Conservation (phyloP, 2,888 invertebrate species). For the Rhagonycha fulva region DNA sequence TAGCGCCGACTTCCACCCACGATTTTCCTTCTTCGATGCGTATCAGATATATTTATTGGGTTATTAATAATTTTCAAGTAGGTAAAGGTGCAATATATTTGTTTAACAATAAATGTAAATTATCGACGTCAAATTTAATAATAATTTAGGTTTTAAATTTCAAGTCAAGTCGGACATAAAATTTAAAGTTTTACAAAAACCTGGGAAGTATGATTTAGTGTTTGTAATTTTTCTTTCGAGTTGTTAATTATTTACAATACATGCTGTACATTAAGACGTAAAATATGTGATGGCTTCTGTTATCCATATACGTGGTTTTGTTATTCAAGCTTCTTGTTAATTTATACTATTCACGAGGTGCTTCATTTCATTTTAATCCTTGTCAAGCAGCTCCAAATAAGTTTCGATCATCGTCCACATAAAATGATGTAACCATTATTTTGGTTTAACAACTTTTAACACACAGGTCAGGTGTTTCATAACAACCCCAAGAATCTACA, state of each 20-base stretch:
- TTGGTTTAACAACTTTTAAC: conserved; percentile 26
- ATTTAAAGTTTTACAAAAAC: not conserved
- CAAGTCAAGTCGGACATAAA: not conserved
- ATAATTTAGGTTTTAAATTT: conserved; percentile 3
- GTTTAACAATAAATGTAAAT: not conserved
- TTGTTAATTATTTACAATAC: not conserved
- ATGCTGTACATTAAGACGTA: conserved; percentile 2
- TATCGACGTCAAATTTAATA: not conserved
- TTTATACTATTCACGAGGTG: conserved; percentile 49
- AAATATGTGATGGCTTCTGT: conserved; percentile 22
- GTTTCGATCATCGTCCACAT: conserved; percentile 40
- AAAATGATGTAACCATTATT: conserved; percentile 45
- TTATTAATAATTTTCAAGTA: conserved; percentile 21
- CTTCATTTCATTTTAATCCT: conserved; percentile 47
- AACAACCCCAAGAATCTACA: not conserved
- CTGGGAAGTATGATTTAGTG: not conserved
- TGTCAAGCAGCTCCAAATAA: conserved; percentile 40
- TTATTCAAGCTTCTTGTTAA: conserved; percentile 46
- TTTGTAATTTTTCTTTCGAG: conserved; percentile 3
- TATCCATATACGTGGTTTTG: conserved; percentile 32
- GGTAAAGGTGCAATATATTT: conserved; percentile 9
- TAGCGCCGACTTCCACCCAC: conserved; percentile 31
- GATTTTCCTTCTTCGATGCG: conserved; percentile 31
- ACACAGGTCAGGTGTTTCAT: not conserved
- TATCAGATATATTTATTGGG: conserved; percentile 12